Percentiles rank a stretch among this genome's conserved stretches.
Evolutionary conservation across 2,797 vertebrate genomes (phyloP).

Genomic region (Fratercula arctica): DNA sequence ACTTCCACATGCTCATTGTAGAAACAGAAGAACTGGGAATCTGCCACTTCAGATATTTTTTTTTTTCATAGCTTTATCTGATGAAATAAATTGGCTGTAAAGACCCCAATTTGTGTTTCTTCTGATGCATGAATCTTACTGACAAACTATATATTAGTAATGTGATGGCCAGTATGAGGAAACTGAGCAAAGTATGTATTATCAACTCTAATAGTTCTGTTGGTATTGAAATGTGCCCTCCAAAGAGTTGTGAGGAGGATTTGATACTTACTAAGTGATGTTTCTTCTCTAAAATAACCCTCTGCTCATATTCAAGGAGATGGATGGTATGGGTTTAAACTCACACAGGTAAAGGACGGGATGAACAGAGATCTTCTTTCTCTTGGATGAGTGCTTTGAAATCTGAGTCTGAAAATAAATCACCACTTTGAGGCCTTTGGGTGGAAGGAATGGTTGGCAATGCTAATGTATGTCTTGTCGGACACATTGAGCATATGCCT

Average conservation of each 20-base stretch:
- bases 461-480: neutral
- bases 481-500: neutral
- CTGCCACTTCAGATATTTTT: neutral
- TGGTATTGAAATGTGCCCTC: neutral
- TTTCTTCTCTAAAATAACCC: neutral
- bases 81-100: neutral
- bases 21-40: neutral
- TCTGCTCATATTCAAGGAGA: neutral
- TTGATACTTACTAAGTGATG: neutral
- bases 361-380: rapidly evolving
- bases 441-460: neutral
- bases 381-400: neutral
- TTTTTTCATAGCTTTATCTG: neutral
- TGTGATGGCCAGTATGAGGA: neutral
- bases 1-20: neutral
- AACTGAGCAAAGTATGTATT: neutral
- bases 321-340: neutral
- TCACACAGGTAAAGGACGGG: neutral
- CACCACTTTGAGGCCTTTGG: neutral
- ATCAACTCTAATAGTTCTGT: neutral
- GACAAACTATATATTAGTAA: neutral
- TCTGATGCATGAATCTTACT: neutral
- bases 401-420: neutral
- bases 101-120: neutral
- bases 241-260: neutral